Base-by-base conservation (phyloP, 2,888 invertebrate species). In the Hirtodrosophila trivittata region DNA sequence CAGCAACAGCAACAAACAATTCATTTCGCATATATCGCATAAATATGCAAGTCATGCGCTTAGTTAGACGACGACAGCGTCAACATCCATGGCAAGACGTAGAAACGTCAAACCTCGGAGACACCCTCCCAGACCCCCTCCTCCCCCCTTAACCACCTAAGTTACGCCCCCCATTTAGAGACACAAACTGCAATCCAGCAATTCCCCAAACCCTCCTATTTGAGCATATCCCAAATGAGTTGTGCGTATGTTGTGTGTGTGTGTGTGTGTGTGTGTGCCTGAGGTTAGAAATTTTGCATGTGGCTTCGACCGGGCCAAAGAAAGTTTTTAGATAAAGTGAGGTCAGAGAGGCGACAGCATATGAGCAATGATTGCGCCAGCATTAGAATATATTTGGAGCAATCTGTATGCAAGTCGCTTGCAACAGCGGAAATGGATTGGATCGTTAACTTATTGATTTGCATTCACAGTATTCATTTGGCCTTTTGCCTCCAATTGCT, bases 11-110 rank as follows among this genome's bases (percentile, higher is more conserved):
- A 18, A 10, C n/a, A 13, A 42, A 30, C 77, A 75, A 77, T 83
- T 80, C 75, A 80, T 72, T 80, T 80, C 56, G 75, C 80, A 80
- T 67, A 74, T 80, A 69, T 55, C 75, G 28, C 67, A 73, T 81
- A 75, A 73, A 77, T 71, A 81, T 84, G 84, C 81, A 81, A 84
- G 81, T 84, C 81, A 81, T 81, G 84, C 39, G 67, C 75, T 75
- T 45, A 65, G 72, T 80, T 77, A 66, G 72, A 82, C 67, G 45
- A 32, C 55, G 42, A 41, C 43, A 42, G 37, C 33, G 51, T 35
- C 47, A 46, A 49, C 54, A 1, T n/a, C n/a, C 2, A 28, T 9
- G 28, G 9, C n/a, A 46, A 35, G 49, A 47, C 51, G 51, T 38
- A 41, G 42, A 35, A 46, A 41, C 65, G 51, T 58, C 51, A 52